Percentiles rank a stretch among this genome's conserved stretches.
These are phyloP conservation scores for Parotocinclus haroldoi DNA, from an alignment of 2,797 vertebrate genomes.

Conservation along the genomic window DNA sequence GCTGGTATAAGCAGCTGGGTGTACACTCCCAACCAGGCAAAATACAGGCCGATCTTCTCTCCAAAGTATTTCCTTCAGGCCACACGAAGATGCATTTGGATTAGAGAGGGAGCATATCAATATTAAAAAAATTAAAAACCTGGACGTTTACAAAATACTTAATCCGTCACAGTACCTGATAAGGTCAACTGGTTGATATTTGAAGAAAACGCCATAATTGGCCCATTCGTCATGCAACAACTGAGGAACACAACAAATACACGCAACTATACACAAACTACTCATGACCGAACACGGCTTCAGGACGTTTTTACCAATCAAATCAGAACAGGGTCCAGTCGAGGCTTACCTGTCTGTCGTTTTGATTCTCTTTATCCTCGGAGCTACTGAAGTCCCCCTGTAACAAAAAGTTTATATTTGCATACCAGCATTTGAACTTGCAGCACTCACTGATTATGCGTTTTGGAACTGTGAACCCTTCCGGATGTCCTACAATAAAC, in stretches of 20 bases:
- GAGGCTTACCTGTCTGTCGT: slow-evolving; percentile 87
- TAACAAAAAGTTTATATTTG: slow-evolving; percentile 5
- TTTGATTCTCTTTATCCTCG: slow-evolving; percentile 75
- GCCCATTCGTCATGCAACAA: slow-evolving; percentile 95
- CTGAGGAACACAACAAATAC: slow-evolving; percentile 57
- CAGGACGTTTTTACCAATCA: slow-evolving; percentile 23
- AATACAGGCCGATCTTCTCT: slow-evolving; percentile 96
- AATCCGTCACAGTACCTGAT: slow-evolving; percentile 80
- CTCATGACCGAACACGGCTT: slow-evolving; percentile 13
- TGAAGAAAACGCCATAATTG: slow-evolving; percentile 92
- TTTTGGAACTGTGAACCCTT: too few relatives aligned
- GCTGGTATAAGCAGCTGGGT: slow-evolving; percentile 95
- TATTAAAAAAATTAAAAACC: not conserved
- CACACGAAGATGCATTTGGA: not conserved
- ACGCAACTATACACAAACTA: not conserved
- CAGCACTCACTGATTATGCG: too few relatives aligned
- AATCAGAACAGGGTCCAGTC: slow-evolving; percentile 5
- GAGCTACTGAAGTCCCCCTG: slow-evolving; percentile 87
- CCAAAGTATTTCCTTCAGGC: slow-evolving; percentile 91
- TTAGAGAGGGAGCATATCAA: not conserved
- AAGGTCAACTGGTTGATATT: slow-evolving; percentile 93
- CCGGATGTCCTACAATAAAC: too few relatives aligned
- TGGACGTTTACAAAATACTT: not conserved
- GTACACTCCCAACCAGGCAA: slow-evolving; percentile 97
- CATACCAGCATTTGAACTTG: not conserved